Base-by-base conservation (phyloP, 2,888 invertebrate genomes). In the Drosophila fulvimacula region DNA sequence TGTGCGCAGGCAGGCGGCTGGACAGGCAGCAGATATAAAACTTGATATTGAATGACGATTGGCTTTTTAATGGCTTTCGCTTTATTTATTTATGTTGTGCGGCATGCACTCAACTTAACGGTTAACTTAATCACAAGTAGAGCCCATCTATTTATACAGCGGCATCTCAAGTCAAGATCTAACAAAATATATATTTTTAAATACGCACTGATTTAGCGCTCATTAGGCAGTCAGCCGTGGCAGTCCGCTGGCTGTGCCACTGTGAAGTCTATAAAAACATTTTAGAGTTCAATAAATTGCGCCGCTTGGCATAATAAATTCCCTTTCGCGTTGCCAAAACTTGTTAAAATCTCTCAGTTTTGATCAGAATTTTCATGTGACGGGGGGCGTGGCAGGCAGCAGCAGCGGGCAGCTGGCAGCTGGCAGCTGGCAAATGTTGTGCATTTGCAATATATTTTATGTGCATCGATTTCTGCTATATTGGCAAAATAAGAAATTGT, bases 401-500 rank as follows among this genome's bases (percentile, higher is more conserved):
- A 44, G 24, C 34, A 46, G 41, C 63, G 38, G 48, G 64, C 76
- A 64, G n/a, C 27, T 7, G 27, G 6, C 27, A 1, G 6, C 36
- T 57, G 49, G 24, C 34, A 46, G 41, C 63, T 41, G 48, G 64
- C 76, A 64, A 46, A 49, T 65, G 56, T 64, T 58, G 65, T 76
- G 83, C 83, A 81, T 76, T 73, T 62, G 55, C 75, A 38, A 57
- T 57, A 57, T 80, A 71, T 84, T 82, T 84, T 83, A 88, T 88
- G 79, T 81, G 81, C 84, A 73, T 68, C 81, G 68, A 86, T 81
- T 83, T 88, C 60, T 83, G 83, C 87, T 69, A 66, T 73, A 76
- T 86, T 86, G 81, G 88, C 89, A 84, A 73, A 86, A 88, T 79
- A 69, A 67, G 68, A 85, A 69, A 76, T 67, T 79, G 78, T 65